Percentiles rank a stretch among this genome's conserved stretches.
phyloP scores from a whole-genome alignment of 1,140 invertebrate genomes.

The Pseudoatta argentina region DNA sequence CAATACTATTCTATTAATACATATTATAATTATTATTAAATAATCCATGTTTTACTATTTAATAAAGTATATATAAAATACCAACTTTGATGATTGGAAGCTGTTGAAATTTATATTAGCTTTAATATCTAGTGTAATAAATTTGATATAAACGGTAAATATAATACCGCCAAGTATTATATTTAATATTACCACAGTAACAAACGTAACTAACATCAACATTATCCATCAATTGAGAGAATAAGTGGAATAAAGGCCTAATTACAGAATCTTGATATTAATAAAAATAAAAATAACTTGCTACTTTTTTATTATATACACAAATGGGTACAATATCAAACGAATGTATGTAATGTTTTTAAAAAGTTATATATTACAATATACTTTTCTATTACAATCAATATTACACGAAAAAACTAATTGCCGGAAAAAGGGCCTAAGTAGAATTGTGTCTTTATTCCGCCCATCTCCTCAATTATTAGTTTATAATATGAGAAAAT shows the following conservation, averaged over 20 bases:
- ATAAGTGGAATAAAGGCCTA: too few species aligned
- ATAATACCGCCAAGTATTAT: constrained; percentile 20
- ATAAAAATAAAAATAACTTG: too few species aligned
- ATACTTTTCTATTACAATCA: too few species aligned
- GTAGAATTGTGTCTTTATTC: too few species aligned
- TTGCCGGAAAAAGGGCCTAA: too few species aligned
- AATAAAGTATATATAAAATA: constrained; percentile 31
- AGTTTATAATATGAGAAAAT: not conserved
- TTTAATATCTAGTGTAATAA: constrained; percentile 25
- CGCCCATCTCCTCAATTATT: not conserved
- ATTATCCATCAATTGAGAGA: not conserved
- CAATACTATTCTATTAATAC: not conserved
- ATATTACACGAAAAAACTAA: too few species aligned
- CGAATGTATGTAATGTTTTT: too few species aligned
- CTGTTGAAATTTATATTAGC: constrained; percentile 29
- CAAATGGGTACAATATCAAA: too few species aligned
- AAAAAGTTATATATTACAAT: too few species aligned
- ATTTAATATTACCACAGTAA: constrained; percentile 35
- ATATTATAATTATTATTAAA: constrained; percentile 1
- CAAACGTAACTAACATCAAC: constrained; percentile 3
- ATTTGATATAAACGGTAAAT: constrained; percentile 40
- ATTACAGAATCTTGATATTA: too few species aligned
- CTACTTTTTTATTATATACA: too few species aligned
- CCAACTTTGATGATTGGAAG: constrained; percentile 4
- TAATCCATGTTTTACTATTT: constrained; percentile 10